Conservation (phyloP, 2,797 vertebrate genomes). For the Lutjanus campechanus region DNA sequence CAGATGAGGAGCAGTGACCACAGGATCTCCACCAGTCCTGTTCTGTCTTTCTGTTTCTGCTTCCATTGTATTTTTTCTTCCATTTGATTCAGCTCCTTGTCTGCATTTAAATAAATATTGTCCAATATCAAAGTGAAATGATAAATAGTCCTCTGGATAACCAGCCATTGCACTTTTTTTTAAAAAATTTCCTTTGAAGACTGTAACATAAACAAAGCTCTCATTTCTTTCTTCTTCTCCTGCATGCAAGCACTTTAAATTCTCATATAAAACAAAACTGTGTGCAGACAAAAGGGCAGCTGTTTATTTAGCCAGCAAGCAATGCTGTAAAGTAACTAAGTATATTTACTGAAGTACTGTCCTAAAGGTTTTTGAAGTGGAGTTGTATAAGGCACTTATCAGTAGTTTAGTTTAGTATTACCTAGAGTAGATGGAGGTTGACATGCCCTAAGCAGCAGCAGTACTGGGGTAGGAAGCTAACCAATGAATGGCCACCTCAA, state of each 20-base stretch:
- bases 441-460: no score
- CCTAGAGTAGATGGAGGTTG: no score
- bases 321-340: no score
- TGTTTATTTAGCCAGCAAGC: not conserved
- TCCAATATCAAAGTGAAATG: not conserved
- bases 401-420: no score
- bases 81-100: not conserved
- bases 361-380: no score
- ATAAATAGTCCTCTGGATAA: not conserved
- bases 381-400: no score
- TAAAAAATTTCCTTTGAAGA: not conserved
- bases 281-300: not conserved
- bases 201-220: not conserved
- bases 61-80: not conserved
- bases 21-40: no score
- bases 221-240: not conserved
- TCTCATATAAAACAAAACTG: constrained; percentile 1
- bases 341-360: no score
- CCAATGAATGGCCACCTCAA: no score
- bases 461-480: no score
- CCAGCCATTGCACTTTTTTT: not conserved
- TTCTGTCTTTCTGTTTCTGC: no score
- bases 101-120: constrained; percentile 3
- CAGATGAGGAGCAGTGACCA: not conserved
- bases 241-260: not conserved